A percentile compares a stretch with the other conserved stretches of the same genome.
These are phyloP conservation scores for Caenorhabditis sp. DNA, from an alignment of 2,888 invertebrate genomes.

Conservation along the genomic window DNA sequence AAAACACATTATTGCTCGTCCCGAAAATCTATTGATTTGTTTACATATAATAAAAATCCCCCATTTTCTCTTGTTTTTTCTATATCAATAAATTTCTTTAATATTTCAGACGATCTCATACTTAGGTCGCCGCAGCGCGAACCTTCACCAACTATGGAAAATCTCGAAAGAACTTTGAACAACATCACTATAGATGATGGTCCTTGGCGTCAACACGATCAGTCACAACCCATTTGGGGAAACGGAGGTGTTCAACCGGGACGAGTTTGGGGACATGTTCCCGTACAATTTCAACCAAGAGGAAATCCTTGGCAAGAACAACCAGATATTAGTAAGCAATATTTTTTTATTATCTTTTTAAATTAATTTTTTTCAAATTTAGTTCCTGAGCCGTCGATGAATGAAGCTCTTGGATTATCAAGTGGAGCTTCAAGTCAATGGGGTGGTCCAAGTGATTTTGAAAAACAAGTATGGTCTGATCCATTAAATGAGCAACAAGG, in stretches of 20 bases:
- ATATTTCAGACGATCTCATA: conserved; percentile 19
- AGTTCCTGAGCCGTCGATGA: conserved; percentile 25
- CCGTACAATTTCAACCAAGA: conserved; percentile 16
- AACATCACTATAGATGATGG: conserved; percentile 50
- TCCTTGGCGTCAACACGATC: conserved; percentile 52
- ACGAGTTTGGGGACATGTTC: conserved; percentile 32
- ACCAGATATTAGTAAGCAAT: neutral
- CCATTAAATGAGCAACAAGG: conserved; percentile 23
- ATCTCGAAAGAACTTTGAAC: conserved; percentile 51
- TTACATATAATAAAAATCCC: too few relatives aligned
- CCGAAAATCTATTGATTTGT: too few relatives aligned
- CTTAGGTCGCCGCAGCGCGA: conserved; percentile 37
- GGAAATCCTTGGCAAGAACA: conserved; percentile 24
- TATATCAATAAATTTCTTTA: neutral
- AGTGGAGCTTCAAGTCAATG: conserved; percentile 35
- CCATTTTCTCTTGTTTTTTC: too few relatives aligned
- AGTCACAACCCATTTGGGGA: conserved; percentile 37
- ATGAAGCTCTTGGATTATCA: conserved; percentile 31
- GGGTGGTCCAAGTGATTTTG: conserved; percentile 41
- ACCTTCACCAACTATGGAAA: conserved; percentile 39
- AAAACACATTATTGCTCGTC: too few relatives aligned
- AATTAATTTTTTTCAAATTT: neutral
- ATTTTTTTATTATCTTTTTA: neutral
- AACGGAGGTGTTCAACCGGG: conserved; percentile 17
- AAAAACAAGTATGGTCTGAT: conserved; percentile 41